Evolutionary conservation across 1,140 invertebrate genomes (phyloP).

Genomic region (Colletes gigas): DNA sequence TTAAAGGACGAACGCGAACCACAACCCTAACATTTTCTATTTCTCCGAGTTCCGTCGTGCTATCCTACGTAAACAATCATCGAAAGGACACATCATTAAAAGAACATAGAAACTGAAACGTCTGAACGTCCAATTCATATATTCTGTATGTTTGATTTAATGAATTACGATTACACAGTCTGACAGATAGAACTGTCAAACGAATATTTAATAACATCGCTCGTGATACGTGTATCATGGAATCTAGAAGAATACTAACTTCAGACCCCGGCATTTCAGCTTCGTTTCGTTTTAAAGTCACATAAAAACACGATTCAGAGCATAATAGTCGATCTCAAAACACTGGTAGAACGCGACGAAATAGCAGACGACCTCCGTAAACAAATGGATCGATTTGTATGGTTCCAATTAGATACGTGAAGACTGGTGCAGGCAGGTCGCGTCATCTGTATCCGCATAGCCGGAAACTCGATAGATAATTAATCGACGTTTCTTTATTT

Average conservation of each 20-base stretch:
- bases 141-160: too few species aligned
- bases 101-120: slow-evolving; percentile 19
- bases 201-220: slow-evolving; percentile 1
- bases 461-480: neutral
- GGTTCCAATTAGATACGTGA: neutral
- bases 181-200: slow-evolving; percentile 47
- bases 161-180: neutral
- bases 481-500: neutral
- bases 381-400: slow-evolving; percentile 69
- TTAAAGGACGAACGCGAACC: slow-evolving; percentile 93
- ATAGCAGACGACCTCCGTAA: slow-evolving; percentile 70
- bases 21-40: slow-evolving; percentile 87
- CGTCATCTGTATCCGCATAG: neutral
- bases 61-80: slow-evolving; percentile 61
- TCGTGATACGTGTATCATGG: neutral
- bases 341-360: slow-evolving; percentile 30
- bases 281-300: slow-evolving; percentile 42
- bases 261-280: slow-evolving; percentile 62
- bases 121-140: slow-evolving; percentile 9
- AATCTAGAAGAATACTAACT: slow-evolving; percentile 55
- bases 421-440: neutral
- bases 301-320: slow-evolving; percentile 61
- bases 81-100: neutral
- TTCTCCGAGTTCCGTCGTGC: slow-evolving; percentile 69
- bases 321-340: slow-evolving; percentile 53